phyloP scores from a whole-genome alignment of 2,113 vertebrate species.

The Struthidea cinerea region DNA sequence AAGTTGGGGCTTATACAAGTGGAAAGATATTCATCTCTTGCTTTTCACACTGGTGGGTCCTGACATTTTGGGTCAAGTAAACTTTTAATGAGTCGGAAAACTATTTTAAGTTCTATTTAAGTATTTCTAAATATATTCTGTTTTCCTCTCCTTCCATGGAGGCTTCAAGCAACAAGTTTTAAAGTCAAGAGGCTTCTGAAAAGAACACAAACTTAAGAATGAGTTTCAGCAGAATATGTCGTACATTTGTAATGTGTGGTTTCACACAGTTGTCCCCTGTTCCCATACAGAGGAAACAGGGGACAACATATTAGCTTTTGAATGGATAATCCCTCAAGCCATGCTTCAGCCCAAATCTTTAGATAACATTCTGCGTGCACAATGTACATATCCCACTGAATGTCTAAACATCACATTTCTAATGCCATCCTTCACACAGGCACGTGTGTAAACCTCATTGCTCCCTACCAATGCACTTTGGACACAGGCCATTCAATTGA shows the following conservation, averaged over 20 bases:
- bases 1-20: background rate
- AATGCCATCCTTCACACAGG: background rate
- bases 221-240: background rate
- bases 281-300: background rate
- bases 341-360: background rate
- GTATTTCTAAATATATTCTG: background rate
- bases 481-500: background rate
- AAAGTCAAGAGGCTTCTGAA: background rate
- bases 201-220: background rate
- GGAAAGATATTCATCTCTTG: slow-evolving; percentile 39
- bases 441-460: fast-evolving
- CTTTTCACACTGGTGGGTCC: slow-evolving; percentile 10
- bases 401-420: background rate
- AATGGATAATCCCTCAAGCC: background rate
- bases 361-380: background rate
- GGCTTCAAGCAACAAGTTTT: background rate
- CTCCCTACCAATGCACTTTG: background rate
- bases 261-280: background rate
- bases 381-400: background rate
- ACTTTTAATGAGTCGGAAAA: slow-evolving; percentile 26
- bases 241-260: background rate
- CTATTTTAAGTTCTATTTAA: slow-evolving; percentile 19
- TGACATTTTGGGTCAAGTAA: slow-evolving; percentile 46
- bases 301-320: background rate
- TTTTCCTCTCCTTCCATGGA: background rate